phyloP scores from a whole-genome alignment of 2,113 vertebrate genomes.

The Nothoprocta pentlandii region DNA sequence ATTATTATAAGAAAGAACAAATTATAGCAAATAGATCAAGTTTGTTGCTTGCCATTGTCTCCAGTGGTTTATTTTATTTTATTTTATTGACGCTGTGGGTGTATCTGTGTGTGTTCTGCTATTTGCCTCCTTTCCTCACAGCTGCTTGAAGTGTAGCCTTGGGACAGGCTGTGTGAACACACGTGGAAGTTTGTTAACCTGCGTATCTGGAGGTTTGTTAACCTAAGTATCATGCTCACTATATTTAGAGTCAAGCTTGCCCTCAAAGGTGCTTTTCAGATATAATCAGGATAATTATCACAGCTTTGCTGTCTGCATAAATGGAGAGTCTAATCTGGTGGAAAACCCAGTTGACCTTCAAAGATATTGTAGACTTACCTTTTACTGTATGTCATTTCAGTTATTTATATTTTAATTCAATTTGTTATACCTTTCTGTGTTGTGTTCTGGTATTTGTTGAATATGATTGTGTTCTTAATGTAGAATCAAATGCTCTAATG shows the following conservation, averaged over 20 bases:
- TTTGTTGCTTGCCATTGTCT: not conserved
- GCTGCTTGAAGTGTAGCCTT: not conserved
- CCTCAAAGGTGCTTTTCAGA: not conserved
- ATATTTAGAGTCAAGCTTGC: rapidly evolving
- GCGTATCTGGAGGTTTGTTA: not conserved
- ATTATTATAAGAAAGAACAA: not conserved
- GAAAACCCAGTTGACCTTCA: not conserved
- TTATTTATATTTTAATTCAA: not conserved
- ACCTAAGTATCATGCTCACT: rapidly evolving
- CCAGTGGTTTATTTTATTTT: not conserved
- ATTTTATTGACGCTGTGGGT: rapidly evolving
- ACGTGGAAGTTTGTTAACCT: rapidly evolving
- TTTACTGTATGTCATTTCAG: not conserved
- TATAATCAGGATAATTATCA: rapidly evolving
- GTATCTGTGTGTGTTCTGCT: rapidly evolving
- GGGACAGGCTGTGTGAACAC: not conserved
- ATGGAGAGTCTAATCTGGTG: rapidly evolving
- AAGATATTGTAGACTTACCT: not conserved
- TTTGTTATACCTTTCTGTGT: not conserved
- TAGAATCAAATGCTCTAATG: not conserved
- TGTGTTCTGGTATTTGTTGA: not conserved
- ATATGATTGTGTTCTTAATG: not conserved
- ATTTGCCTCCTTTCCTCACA: rapidly evolving
- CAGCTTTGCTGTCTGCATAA: not conserved
- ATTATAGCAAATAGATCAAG: not conserved